These are phyloP conservation scores for Naso thynnoides DNA, from an alignment of 2,797 vertebrate species.

Conservation along the genomic window DNA sequence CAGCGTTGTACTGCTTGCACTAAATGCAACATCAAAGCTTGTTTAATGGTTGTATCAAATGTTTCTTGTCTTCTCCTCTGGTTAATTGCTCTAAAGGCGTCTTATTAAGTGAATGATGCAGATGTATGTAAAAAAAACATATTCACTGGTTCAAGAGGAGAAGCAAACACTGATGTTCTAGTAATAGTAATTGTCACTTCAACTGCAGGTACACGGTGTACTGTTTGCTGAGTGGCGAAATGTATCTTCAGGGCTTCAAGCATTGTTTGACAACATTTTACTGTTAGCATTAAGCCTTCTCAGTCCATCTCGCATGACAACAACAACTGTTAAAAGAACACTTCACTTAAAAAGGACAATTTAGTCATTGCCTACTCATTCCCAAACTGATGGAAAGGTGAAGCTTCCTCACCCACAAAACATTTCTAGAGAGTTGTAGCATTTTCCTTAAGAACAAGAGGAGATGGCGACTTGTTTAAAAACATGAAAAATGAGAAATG, in stretches of 20 bases:
- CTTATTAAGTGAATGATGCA: conserved; percentile 25
- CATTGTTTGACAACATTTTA: conserved; percentile 3
- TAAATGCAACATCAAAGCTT: conserved; percentile 80
- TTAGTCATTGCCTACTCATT: no score
- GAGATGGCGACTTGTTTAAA: no score
- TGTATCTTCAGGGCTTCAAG: neutral
- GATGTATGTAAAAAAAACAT: conserved; percentile 30
- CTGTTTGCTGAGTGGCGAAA: neutral
- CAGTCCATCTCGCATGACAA: neutral
- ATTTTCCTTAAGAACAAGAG: no score
- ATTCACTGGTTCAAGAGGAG: conserved; percentile 5
- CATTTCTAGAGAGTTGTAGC: no score
- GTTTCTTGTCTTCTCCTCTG: conserved; percentile 29
- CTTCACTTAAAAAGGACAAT: no score
- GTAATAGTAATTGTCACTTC: neutral
- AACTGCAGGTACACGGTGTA: neutral
- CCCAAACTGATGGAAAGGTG: no score
- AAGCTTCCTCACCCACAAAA: no score
- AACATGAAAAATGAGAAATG: no score
- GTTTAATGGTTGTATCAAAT: conserved; percentile 61
- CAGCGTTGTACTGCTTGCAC: conserved; percentile 33
- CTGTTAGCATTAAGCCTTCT: neutral
- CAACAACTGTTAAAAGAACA: neutral
- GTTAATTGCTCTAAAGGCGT: conserved; percentile 45
- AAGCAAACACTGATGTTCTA: neutral